These are phyloP conservation scores for Drymonia ruficornis DNA, from an alignment of 2,888 invertebrate genomes.

Conservation along the genomic window DNA sequence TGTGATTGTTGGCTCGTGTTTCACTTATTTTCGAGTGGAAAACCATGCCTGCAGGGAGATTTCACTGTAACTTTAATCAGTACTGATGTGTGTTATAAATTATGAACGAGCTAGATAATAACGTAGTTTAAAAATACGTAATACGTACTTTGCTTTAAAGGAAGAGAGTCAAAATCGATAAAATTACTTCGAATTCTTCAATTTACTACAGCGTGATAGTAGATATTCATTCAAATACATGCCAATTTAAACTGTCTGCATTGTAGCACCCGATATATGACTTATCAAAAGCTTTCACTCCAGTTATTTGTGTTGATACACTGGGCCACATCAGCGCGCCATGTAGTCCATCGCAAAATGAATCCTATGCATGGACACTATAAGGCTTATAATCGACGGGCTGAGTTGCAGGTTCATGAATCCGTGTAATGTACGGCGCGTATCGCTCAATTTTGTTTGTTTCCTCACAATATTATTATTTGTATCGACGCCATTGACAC, in stretches of 20 bases:
- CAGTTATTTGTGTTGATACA: constrained; percentile 1
- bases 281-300: neutral
- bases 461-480: neutral
- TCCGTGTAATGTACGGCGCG: neutral
- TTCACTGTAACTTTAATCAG: too few relatives aligned
- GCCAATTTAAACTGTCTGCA: neutral
- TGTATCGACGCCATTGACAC: neutral
- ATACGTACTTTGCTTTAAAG: too few relatives aligned
- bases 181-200: too few relatives aligned
- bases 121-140: too few relatives aligned
- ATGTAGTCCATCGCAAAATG: neutral
- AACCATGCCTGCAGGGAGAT: too few relatives aligned
- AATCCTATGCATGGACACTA: neutral
- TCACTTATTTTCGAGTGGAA: neutral
- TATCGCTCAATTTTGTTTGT: neutral
- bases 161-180: too few relatives aligned
- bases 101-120: too few relatives aligned
- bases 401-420: neutral
- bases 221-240: neutral
- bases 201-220: too few relatives aligned
- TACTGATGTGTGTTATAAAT: too few relatives aligned
- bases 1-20: neutral
- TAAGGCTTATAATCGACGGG: neutral
- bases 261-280: neutral
- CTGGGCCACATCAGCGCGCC: neutral